phyloP scores from a whole-genome alignment of 1,140 invertebrate genomes.

The Eupristina koningsbergeri region DNA sequence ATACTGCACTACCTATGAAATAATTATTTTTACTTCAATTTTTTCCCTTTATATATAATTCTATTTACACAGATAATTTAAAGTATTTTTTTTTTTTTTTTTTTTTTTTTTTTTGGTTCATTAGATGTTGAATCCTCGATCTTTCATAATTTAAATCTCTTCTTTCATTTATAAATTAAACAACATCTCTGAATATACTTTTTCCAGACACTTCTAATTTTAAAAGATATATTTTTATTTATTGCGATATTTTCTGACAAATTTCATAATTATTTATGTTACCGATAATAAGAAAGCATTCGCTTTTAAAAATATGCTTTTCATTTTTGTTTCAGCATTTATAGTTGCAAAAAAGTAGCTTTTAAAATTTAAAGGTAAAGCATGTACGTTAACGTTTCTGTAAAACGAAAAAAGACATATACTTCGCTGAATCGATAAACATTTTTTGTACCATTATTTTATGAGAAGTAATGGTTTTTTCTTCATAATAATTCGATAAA shows the following conservation, averaged over 20 bases:
- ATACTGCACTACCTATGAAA: neutral
- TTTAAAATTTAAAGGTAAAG: neutral
- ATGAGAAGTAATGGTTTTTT: neutral
- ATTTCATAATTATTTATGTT: neutral
- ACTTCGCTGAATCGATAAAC: neutral
- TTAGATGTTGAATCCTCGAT: neutral
- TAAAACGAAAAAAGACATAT: neutral
- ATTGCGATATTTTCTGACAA: neutral
- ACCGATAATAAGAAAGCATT: neutral
- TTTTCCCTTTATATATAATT: neutral
- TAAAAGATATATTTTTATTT: neutral
- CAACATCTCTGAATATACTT: neutral
- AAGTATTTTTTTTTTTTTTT: neutral
- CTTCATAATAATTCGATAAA: conserved; percentile 23
- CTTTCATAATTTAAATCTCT: conserved; percentile 10
- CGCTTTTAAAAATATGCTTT: neutral
- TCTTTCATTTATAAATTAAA: neutral
- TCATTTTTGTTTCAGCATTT: neutral
- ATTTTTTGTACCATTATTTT: neutral
- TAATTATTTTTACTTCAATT: neutral
- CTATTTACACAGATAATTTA: neutral
- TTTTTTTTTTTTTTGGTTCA: neutral
- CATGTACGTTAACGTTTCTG: neutral
- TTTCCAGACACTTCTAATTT: neutral
- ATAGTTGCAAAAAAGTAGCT: neutral